phyloP scores from a whole-genome alignment of 2,888 invertebrate species.

The Scaptodrosophila latifasciaeformis region DNA sequence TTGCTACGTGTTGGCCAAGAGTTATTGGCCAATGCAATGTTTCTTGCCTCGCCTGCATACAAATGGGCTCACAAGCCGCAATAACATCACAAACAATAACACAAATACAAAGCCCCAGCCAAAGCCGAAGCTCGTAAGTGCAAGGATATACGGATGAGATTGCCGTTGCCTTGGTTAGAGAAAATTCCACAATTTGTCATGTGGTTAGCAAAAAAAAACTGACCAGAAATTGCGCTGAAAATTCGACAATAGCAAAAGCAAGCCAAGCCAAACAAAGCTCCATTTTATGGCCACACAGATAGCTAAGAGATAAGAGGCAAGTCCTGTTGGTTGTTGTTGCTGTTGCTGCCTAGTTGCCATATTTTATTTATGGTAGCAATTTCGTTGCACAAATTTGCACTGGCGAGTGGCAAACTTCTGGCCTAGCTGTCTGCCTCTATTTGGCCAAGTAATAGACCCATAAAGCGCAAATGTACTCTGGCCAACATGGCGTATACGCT shows the following conservation, averaged over 20 bases:
- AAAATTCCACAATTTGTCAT: conserved; percentile 61
- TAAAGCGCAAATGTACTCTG: conserved; percentile 13
- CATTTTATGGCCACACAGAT: conserved; percentile 33
- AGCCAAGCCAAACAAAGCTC: conserved; percentile 11
- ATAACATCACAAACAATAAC: background rate
- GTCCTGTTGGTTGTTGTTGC: too few relatives aligned
- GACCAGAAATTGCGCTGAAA: conserved; percentile 39
- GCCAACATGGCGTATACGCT: conserved; percentile 3
- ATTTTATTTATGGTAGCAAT: conserved; percentile 48
- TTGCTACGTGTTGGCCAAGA: conserved; percentile 52
- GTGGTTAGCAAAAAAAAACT: conserved; percentile 21
- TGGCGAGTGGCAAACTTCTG: conserved; percentile 5
- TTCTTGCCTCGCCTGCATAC: conserved; percentile 35
- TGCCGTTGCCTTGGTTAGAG: too few relatives aligned
- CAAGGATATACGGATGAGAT: too few relatives aligned
- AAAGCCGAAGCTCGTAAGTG: too few relatives aligned
- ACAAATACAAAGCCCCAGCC: conserved; percentile 23
- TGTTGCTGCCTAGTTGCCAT: conserved; percentile 22
- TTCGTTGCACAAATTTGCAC: conserved; percentile 44
- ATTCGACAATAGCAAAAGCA: conserved; percentile 29
- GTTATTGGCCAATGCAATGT: conserved; percentile 33
- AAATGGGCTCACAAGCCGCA: conserved; percentile 38
- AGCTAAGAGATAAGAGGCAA: conserved; percentile 1
- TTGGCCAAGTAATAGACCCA: conserved; percentile 48
- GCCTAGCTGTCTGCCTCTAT: conserved; percentile 11